Evolutionary conservation across 2,888 invertebrate genomes (phyloP), one percentile per base, ranked within the genome.

Genomic region (Orchesellides sinensis): DNA sequence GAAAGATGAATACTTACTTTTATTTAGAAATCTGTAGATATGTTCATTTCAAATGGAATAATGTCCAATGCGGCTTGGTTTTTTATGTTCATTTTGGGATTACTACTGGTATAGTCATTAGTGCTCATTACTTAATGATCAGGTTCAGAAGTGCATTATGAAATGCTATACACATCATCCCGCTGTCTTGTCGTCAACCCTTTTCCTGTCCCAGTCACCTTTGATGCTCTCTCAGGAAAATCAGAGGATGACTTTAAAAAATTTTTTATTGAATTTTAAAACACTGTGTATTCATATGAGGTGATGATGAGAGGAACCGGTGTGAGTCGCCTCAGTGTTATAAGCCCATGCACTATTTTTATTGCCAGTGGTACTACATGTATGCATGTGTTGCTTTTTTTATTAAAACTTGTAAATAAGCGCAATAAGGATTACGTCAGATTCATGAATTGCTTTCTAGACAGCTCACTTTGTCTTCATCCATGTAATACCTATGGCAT

Each of bases 371-470:
- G n/a, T n/a, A n/a, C n/a, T n/a, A n/a, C n/a, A n/a, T n/a, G n/a
- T n/a, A n/a, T n/a, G n/a, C n/a, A n/a, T n/a, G n/a, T n/a, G n/a
- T n/a, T n/a, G n/a, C n/a, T n/a, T n/a, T n/a, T n/a, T n/a, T n/a
- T n/a, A n/a, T n/a, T n/a, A n/a, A n/a, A n/a, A n/a, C n/a, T n/a
- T n/a, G n/a, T n/a, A 65, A 65, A 25, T 65, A 45, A 66, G 21
- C n/a, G n/a, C 56, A 73, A 74, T 81, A n/a, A n/a, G n/a, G 80
- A 80, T 80, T 69, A 81, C 68, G 74, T 81, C 81, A 81, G 68
- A 81, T 29, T 81, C 74, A 81, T 81, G 81, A 40, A 81, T 81
- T 32, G 47, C 74, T 63, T 63, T 63, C 23, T 14, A 52, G n/a
- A 69, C 54, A 69, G 32, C 40, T 69, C 69, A 69, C 54, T 69